Conservation (phyloP, 2,888 invertebrate species). For the Psococerastis gibbosa region DNA sequence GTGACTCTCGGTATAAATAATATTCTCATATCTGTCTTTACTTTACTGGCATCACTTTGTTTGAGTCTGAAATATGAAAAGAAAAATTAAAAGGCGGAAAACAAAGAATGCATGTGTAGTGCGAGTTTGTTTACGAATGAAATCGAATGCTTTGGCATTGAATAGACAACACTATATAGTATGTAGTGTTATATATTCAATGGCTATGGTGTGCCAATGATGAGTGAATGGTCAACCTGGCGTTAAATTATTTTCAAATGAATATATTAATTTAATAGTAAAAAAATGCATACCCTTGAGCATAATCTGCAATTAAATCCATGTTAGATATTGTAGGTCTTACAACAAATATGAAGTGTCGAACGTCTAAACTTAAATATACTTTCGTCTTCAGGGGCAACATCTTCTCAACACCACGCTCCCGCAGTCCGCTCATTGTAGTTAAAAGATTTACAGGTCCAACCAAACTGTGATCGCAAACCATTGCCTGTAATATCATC, state of each 20-base stretch:
- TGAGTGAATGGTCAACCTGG: background rate
- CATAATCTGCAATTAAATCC: conserved; percentile 64
- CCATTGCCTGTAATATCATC: conserved; percentile 48
- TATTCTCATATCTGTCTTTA: no score
- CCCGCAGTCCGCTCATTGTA: conserved; percentile 53
- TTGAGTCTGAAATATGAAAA: no score
- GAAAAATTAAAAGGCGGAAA: no score
- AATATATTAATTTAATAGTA: background rate
- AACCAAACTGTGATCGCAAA: conserved; percentile 76
- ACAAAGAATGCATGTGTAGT: no score
- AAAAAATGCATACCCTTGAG: conserved; percentile 30
- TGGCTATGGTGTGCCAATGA: background rate
- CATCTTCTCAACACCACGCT: conserved; percentile 73
- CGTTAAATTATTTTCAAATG: background rate
- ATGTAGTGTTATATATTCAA: no score
- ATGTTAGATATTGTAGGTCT: conserved; percentile 64
- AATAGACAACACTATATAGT: no score
- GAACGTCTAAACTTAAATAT: conserved; percentile 48
- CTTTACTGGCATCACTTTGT: no score
- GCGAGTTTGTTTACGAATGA: no score
- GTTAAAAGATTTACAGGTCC: conserved; percentile 76
- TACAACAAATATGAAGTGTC: conserved; percentile 75
- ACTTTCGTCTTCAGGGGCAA: conserved; percentile 50
- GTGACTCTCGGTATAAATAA: no score
- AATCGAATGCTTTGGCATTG: no score